Evolutionary conservation across 1,140 invertebrate species (phyloP).

Genomic region (Bombus affinis): DNA sequence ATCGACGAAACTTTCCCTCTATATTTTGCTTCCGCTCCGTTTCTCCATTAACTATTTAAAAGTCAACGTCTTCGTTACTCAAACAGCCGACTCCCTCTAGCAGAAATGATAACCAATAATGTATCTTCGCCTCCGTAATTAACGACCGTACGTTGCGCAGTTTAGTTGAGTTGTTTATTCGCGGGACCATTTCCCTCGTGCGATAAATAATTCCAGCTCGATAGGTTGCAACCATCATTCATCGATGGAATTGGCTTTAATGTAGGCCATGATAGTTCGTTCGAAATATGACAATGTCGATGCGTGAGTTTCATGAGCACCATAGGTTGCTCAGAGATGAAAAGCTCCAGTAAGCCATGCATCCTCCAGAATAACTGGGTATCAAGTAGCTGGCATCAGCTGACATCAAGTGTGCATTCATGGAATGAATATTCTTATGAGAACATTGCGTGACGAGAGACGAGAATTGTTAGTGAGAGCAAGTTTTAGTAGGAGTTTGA

Average conservation of each 20-base stretch:
- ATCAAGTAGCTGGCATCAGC: too few relatives aligned
- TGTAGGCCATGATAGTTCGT: background rate
- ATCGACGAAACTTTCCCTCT: background rate
- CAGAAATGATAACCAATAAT: conserved; percentile 1
- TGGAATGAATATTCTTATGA: background rate
- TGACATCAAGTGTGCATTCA: background rate
- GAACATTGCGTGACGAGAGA: conserved; percentile 8
- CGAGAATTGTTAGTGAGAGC: background rate
- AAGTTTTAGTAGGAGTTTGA: background rate
- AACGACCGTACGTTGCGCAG: background rate
- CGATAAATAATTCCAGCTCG: background rate
- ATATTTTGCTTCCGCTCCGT: background rate
- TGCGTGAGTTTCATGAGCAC: too few relatives aligned
- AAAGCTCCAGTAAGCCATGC: background rate
- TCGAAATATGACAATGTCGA: background rate
- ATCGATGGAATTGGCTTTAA: background rate
- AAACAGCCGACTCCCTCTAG: background rate
- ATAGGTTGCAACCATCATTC: background rate
- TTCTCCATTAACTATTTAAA: background rate
- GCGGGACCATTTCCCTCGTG: background rate
- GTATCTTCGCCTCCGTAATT: background rate
- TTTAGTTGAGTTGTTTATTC: background rate
- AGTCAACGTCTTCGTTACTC: background rate
- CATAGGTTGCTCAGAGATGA: background rate
- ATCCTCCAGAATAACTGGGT: background rate